Percentiles rank a stretch among this genome's conserved stretches.
phyloP scores from a whole-genome alignment of 2,797 vertebrate genomes.

The Paramormyrops hopkinsi region DNA sequence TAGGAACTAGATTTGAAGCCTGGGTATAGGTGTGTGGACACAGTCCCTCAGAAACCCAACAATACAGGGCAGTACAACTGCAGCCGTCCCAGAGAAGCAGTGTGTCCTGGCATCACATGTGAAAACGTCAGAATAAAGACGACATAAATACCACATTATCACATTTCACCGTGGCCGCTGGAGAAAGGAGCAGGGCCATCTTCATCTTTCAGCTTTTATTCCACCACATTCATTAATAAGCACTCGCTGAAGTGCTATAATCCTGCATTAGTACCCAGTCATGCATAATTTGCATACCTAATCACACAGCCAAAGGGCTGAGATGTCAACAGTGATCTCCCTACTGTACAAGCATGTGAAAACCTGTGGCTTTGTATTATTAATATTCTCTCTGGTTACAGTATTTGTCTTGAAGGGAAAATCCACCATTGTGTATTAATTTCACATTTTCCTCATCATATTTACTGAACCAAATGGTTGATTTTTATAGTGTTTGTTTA shows the following conservation, averaged over 20 bases:
- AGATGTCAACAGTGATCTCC: not conserved
- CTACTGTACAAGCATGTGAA: not conserved
- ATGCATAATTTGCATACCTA: not conserved
- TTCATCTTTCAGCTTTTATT: slow-evolving; percentile 9
- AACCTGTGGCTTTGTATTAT: not conserved
- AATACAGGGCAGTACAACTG: not conserved
- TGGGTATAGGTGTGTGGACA: not conserved
- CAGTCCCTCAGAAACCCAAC: not conserved
- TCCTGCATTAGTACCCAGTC: not conserved
- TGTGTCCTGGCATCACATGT: not conserved
- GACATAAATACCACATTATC: not conserved
- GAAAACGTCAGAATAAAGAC: not conserved
- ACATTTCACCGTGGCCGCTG: not conserved
- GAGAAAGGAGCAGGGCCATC: not conserved
- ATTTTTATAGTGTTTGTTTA: not conserved
- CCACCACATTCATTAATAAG: not conserved
- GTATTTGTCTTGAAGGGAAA: not conserved
- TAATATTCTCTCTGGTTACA: slow-evolving; percentile 9
- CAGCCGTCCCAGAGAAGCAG: not conserved
- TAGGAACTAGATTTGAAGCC: not conserved
- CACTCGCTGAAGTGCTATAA: not conserved
- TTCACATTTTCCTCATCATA: not conserved
- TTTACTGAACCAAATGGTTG: not conserved
- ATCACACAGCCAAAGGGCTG: not conserved
- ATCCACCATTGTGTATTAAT: not conserved